Conservation (phyloP, 2,888 invertebrate species). For the Melieria picta region DNA sequence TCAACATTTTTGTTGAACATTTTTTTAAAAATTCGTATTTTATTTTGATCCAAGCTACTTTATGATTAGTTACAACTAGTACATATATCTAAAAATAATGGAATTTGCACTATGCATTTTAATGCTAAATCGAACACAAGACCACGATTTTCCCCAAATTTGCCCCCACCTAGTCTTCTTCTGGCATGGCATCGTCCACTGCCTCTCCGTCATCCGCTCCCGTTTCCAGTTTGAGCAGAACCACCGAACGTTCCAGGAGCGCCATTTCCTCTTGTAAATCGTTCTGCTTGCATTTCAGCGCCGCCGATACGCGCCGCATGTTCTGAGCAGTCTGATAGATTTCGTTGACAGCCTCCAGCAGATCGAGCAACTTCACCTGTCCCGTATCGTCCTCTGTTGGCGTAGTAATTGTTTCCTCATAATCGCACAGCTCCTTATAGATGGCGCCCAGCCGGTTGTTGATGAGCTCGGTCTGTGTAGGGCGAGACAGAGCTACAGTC, state of each 20-base stretch:
- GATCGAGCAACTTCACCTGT: conserved; percentile 42
- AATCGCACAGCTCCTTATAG: conserved; percentile 45
- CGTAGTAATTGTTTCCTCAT: conserved; percentile 35
- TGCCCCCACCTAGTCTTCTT: too few species aligned
- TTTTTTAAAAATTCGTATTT: too few species aligned
- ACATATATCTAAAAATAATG: too few species aligned
- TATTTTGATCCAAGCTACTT: too few species aligned
- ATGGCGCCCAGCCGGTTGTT: conserved; percentile 44
- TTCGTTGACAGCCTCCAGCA: conserved; percentile 42
- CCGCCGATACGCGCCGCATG: conserved; percentile 33
- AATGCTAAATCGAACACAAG: too few species aligned
- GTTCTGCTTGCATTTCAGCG: conserved; percentile 31
- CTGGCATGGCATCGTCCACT: background rate
- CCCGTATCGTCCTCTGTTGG: conserved; percentile 21
- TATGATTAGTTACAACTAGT: too few species aligned
- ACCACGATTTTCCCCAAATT: too few species aligned
- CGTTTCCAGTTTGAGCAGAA: conserved; percentile 43
- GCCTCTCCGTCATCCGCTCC: background rate
- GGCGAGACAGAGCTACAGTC: background rate
- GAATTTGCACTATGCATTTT: too few species aligned
- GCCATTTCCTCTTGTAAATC: conserved; percentile 44
- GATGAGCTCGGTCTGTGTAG: conserved; percentile 40
- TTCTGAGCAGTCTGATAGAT: conserved; percentile 37
- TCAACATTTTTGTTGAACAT: too few species aligned
- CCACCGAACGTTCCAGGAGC: conserved; percentile 42